phyloP scores from a whole-genome alignment of 2,113 vertebrate genomes.

The Nothobranchius kuhntae region DNA sequence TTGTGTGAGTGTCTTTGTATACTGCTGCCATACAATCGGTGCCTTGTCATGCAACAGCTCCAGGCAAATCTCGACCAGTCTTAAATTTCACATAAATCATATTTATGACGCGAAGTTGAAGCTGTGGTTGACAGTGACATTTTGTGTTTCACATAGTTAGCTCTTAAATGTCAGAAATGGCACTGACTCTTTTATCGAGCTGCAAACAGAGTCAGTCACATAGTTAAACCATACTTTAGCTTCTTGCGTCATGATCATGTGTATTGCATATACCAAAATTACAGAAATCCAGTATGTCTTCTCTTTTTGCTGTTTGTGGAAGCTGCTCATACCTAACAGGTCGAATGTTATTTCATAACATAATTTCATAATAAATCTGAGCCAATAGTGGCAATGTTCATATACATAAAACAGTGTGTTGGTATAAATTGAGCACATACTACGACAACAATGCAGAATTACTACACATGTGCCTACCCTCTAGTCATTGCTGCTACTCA shows the following conservation, averaged over 20 bases:
- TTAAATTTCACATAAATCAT: not conserved
- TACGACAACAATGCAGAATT: not conserved
- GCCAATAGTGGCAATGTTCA: no score
- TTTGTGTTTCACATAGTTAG: not conserved
- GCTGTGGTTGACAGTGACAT: not conserved
- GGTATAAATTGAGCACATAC: constrained; percentile 1
- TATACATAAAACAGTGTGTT: not conserved
- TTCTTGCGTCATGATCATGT: constrained; percentile 7
- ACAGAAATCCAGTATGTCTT: not conserved
- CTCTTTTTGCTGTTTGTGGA: not conserved
- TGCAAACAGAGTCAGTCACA: not conserved
- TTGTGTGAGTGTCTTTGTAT: no score
- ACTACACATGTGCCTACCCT: constrained; percentile 9
- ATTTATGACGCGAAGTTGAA: not conserved
- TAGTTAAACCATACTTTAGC: constrained; percentile 5
- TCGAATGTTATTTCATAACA: no score
- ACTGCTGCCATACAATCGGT: not conserved
- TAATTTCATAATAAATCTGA: no score
- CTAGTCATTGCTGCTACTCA: constrained; percentile 22
- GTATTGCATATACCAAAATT: not conserved
- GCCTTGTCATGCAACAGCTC: not conserved
- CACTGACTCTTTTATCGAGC: not conserved
- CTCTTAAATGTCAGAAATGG: not conserved
- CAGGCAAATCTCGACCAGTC: not conserved
- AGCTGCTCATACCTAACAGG: not conserved